phyloP scores from a whole-genome alignment of 2,797 vertebrate genomes.

The Antrozous pallidus region DNA sequence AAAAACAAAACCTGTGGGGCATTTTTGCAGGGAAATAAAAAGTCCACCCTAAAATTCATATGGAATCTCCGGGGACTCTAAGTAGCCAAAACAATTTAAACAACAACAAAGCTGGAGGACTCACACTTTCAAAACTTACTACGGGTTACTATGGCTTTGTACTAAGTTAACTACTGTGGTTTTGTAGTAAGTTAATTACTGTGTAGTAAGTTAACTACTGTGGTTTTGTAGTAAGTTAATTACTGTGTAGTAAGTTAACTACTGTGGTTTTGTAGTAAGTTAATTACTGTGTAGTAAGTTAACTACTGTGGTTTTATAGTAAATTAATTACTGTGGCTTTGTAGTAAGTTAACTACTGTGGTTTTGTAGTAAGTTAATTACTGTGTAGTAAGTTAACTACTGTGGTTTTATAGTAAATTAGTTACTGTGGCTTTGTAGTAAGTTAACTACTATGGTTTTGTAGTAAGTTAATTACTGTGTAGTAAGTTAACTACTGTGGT shows the following conservation, averaged over 20 bases:
- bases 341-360: background rate
- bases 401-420: too few species aligned
- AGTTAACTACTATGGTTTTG: background rate
- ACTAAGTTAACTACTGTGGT: background rate
- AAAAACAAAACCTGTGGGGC: background rate
- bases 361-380: too few species aligned
- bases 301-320: too few species aligned
- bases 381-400: background rate
- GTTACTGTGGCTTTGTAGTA: too few species aligned
- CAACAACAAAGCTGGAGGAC: background rate
- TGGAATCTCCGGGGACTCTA: background rate
- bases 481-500: background rate
- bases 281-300: too few species aligned
- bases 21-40: background rate
- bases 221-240: too few species aligned
- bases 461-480: background rate
- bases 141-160: background rate
- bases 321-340: background rate
- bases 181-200: too few species aligned
- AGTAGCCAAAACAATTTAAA: background rate
- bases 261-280: too few species aligned
- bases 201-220: background rate
- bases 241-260: background rate
- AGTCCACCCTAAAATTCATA: background rate
- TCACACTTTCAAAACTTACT: background rate